A percentile compares a stretch with the other conserved stretches of the same genome.
phyloP scores from a whole-genome alignment of 2,888 invertebrate species.

The Tigriopus californicus region DNA sequence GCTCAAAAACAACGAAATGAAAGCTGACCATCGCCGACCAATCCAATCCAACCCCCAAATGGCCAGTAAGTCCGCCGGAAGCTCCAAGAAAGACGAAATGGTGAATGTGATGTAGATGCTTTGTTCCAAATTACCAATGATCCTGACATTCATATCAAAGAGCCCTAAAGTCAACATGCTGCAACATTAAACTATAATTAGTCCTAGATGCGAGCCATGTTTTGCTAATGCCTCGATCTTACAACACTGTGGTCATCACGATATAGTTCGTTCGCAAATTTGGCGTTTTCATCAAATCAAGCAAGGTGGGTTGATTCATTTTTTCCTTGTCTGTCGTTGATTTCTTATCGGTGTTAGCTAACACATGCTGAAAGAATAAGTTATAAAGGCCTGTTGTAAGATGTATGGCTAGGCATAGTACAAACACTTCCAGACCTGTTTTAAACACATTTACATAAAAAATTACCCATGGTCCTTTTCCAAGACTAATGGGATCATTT shows the following conservation, averaged over 20 bases:
- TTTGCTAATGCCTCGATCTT: constrained; percentile 40
- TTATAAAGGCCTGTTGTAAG: no score
- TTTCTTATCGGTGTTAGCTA: no score
- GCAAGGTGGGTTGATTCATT: neutral
- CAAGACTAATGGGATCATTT: no score
- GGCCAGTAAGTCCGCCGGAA: neutral
- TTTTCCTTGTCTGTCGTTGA: no score
- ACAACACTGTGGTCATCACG: neutral
- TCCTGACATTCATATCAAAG: neutral
- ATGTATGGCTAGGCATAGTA: no score
- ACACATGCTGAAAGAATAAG: no score
- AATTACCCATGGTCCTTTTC: no score
- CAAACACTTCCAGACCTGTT: no score
- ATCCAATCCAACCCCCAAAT: neutral
- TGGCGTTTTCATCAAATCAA: neutral
- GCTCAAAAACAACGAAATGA: neutral
- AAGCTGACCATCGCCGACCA: neutral
- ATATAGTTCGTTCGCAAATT: neutral
- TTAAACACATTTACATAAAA: no score
- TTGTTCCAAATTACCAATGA: neutral
- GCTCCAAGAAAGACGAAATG: neutral
- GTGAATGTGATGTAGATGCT: neutral
- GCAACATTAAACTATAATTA: no score
- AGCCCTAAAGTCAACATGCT: neutral
- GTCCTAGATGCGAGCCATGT: no score